Base-by-base conservation (phyloP, 2,888 invertebrate species). In the Drosophila pseudotalamancana region DNA sequence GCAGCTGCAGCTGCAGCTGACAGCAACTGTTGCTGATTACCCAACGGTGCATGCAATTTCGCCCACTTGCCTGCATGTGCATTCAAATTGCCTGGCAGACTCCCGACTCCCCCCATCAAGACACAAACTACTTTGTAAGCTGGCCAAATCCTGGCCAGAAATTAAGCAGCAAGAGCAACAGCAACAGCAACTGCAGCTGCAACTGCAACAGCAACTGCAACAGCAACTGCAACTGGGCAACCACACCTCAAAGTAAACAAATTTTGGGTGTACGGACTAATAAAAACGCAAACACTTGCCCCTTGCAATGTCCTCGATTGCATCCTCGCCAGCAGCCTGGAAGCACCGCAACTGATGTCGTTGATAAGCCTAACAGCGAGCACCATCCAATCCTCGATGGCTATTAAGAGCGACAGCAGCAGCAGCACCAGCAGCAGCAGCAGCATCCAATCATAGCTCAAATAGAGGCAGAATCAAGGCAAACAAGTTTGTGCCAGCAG, bases 171-270 rank as follows among this genome's bases (percentile, higher is more conserved):
- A 34, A 50, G 50, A 59, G 37, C 27, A 31, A 55, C 51, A 56
- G 49, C 61, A 32, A 46, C 57, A 64, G 19, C 53, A 56, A 19
- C 50, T 6, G 11, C 40, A 42, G 4, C 40, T n/a, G n/a, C n/a
- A n/a, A 39, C 39, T 21, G 21, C 25, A n/a, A n/a, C n/a, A n/a
- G n/a, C n/a, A n/a, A n/a, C n/a, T n/a, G 8, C 35, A 43, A 0
- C 48, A 37, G 14, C 31, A 42, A 4, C 51, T 9, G 27, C 34
- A 32, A n/a, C 37, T 39, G n/a, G 14, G 4, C 59, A 45, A 54
- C 56, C 67, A 69, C 60, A 57, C 70, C 70, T 65, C 65, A 73
- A 61, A 72, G 66, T 65, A 69, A 72, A 70, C 73, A 49, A 69
- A 43, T 56, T 76, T 62, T 65, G 50, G 56, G 59, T 39, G 46